These are phyloP conservation scores for Psittacus erithacus DNA, from an alignment of 2,113 vertebrate genomes.

Conservation along the genomic window DNA sequence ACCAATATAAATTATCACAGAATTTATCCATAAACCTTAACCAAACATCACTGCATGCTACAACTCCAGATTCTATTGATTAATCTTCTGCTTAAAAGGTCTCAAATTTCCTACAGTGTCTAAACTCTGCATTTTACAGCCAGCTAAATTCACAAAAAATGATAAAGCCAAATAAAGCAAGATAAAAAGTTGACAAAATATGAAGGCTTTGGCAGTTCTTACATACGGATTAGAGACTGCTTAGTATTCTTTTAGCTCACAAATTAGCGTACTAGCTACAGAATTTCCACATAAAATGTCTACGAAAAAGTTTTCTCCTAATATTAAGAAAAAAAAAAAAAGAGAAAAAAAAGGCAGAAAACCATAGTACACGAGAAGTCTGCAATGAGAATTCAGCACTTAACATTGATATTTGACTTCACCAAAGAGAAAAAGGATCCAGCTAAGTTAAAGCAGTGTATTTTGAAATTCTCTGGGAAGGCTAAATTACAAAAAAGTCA, in stretches of 20 bases:
- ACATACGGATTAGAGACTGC: neutral
- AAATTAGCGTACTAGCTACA: neutral
- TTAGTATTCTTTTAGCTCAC: neutral
- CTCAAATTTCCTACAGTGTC: neutral
- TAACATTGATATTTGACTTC: neutral
- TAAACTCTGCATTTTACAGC: neutral
- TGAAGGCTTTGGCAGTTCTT: neutral
- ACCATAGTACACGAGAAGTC: neutral
- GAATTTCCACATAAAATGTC: neutral
- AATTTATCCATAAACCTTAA: neutral
- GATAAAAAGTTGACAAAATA: neutral
- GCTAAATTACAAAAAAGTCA: conserved; percentile 14
- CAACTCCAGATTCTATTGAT: neutral
- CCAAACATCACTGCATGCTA: neutral
- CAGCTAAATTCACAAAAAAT: neutral
- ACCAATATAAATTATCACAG: neutral
- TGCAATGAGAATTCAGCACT: neutral
- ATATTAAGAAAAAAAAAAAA: neutral
- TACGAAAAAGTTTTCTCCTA: neutral
- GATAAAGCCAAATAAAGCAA: neutral
- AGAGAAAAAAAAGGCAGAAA: neutral
- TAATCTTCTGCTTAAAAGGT: neutral
- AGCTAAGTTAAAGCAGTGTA: conserved; percentile 27
- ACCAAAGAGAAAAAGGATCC: neutral
- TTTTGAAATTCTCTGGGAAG: conserved; percentile 41